A percentile compares a stretch with the other conserved stretches of the same genome.
Conservation (phyloP, 2,797 vertebrate species). For the Lophotriccus pileatus region DNA sequence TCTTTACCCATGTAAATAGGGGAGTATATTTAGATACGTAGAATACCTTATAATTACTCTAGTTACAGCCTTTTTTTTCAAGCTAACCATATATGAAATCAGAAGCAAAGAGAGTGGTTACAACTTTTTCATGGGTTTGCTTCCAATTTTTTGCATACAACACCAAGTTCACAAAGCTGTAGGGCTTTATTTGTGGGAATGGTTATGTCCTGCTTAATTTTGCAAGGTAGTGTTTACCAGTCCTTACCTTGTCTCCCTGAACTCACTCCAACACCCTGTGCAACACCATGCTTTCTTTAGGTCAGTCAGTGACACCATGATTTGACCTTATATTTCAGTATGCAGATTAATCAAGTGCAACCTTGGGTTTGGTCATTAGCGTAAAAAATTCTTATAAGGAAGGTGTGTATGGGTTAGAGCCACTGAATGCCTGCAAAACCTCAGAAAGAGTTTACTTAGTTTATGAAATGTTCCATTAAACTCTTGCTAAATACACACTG, state of each 20-base stretch:
- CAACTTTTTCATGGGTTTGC: background rate
- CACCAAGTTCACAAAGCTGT: background rate
- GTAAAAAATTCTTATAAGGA: background rate
- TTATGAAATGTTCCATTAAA: constrained; percentile 51
- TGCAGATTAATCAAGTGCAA: background rate
- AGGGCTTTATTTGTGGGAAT: background rate
- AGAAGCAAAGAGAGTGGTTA: background rate
- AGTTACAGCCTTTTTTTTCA: background rate
- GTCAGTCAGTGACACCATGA: background rate
- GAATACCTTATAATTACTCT: background rate
- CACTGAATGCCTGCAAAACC: background rate
- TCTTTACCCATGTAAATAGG: background rate
- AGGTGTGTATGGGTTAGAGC: background rate
- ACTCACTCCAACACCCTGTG: background rate
- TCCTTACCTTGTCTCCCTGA: background rate
- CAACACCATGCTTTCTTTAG: background rate
- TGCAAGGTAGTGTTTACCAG: background rate
- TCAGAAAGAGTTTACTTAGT: constrained; percentile 20
- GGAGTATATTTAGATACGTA: background rate
- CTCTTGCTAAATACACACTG: constrained; percentile 36
- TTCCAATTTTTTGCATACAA: background rate
- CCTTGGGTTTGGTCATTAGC: background rate
- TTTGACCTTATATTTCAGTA: background rate
- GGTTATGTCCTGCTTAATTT: background rate
- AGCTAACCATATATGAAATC: background rate